A percentile compares a stretch with the other conserved stretches of the same genome.
These are phyloP conservation scores for Accipiter virgatus DNA, from an alignment of 2,113 vertebrate genomes.

Conservation along the genomic window DNA sequence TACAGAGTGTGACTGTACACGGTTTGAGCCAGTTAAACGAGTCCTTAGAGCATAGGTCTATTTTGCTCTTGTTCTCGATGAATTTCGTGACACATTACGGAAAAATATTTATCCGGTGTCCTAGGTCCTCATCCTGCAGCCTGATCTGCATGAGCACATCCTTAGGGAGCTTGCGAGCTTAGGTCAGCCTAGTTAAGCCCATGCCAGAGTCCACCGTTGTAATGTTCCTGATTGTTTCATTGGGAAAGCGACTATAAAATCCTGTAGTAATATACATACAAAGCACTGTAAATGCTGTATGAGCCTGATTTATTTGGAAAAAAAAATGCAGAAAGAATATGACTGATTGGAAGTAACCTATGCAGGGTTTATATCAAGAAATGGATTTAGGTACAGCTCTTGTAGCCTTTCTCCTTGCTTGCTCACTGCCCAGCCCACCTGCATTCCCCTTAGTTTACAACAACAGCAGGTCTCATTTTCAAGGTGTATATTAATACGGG, in stretches of 20 bases:
- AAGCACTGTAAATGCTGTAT: not conserved
- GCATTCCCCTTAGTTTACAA: not conserved
- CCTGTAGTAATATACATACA: not conserved
- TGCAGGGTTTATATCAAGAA: not conserved
- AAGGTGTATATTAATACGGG: not conserved
- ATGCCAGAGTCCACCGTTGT: not conserved
- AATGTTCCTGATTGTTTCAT: not conserved
- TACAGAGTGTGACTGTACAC: rapidly evolving
- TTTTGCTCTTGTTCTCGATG: not conserved
- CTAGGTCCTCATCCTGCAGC: not conserved
- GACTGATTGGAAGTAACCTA: not conserved
- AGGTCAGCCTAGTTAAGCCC: not conserved
- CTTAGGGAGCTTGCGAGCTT: not conserved
- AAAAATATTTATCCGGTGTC: not conserved
- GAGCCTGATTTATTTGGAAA: not conserved
- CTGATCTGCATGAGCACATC: not conserved
- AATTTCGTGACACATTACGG: not conserved
- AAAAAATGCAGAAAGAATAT: not conserved
- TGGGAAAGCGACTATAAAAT: not conserved
- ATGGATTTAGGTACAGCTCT: not conserved
- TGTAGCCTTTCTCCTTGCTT: not conserved
- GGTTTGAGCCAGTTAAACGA: not conserved
- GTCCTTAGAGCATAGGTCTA: not conserved
- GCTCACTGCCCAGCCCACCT: not conserved
- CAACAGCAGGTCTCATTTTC: not conserved